phyloP scores from a whole-genome alignment of 2,888 invertebrate species.

The Lasiommata megera region DNA sequence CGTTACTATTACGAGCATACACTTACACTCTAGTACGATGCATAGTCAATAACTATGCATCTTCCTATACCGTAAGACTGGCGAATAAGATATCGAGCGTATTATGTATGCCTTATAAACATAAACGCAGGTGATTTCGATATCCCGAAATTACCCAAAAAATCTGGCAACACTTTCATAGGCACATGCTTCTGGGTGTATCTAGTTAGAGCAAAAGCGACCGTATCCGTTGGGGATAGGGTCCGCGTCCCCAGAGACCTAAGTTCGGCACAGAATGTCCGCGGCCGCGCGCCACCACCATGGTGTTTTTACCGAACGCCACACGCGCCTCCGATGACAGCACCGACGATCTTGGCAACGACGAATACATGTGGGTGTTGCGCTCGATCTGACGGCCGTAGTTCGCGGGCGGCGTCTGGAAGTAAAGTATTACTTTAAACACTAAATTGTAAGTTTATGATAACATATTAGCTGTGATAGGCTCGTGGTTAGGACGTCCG shows the following conservation, averaged over 20 bases:
- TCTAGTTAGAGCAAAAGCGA: conserved; percentile 19
- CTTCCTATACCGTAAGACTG: too few species aligned
- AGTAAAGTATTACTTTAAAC: conserved; percentile 16
- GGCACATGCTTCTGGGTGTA: conserved; percentile 10
- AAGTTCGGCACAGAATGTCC: conserved; percentile 93
- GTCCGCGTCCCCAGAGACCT: conserved; percentile 82
- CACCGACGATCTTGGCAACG: conserved; percentile 82
- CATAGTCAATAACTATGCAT: too few species aligned
- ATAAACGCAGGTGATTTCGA: background rate
- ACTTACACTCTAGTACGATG: too few species aligned
- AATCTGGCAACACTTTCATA: conserved; percentile 4
- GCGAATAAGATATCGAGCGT: too few species aligned
- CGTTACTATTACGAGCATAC: too few species aligned
- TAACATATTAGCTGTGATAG: too few species aligned
- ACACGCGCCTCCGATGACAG: conserved; percentile 83
- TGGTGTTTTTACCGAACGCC: conserved; percentile 86
- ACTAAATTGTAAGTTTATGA: too few species aligned
- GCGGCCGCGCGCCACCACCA: conserved; percentile 78
- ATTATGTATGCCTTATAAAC: too few species aligned
- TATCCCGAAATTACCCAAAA: background rate
- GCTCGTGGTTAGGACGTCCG: too few species aligned
- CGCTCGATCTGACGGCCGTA: conserved; percentile 89
- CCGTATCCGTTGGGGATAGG: conserved; percentile 33
- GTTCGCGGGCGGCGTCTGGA: conserved; percentile 88
- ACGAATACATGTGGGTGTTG: conserved; percentile 84